These are phyloP conservation scores for Oceanites oceanicus DNA, from an alignment of 2,113 vertebrate genomes.

Conservation along the genomic window DNA sequence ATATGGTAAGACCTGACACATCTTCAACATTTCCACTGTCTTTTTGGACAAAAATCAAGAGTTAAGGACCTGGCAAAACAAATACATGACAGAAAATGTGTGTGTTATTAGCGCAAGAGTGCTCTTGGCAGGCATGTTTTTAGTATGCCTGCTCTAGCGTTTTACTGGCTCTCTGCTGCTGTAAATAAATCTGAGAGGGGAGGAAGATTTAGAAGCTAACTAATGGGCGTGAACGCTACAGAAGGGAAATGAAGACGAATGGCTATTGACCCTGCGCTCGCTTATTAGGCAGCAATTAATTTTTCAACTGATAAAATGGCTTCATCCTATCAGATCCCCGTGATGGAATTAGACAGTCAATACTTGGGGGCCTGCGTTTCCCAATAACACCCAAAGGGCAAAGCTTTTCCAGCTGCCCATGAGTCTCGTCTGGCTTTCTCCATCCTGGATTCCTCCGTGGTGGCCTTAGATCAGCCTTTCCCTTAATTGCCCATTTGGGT, in stretches of 20 bases:
- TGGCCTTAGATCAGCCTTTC: not conserved
- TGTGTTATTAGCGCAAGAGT: not conserved
- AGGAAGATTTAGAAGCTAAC: conserved; percentile 1
- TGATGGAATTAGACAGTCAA: not conserved
- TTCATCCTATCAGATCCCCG: not conserved
- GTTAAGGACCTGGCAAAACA: not conserved
- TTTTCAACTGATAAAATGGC: not conserved
- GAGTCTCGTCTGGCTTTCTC: not conserved
- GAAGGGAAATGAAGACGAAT: not conserved
- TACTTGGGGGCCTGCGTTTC: not conserved
- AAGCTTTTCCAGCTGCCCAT: not conserved
- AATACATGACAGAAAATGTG: not conserved
- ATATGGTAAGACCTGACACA: not conserved
- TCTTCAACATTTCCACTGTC: not conserved
- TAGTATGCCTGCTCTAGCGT: not conserved
- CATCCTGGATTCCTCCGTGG: not conserved
- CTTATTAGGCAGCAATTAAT: not conserved
- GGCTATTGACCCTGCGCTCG: not conserved
- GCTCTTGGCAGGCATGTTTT: not conserved
- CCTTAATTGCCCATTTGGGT: not conserved
- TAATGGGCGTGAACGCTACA: not conserved
- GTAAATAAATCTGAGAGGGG: not conserved
- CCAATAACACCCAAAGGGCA: not conserved
- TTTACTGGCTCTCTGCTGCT: not conserved
- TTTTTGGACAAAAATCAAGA: not conserved